These are phyloP conservation scores for Hoplostethus mediterraneus DNA, from an alignment of 2,797 vertebrate species.

Conservation along the genomic window DNA sequence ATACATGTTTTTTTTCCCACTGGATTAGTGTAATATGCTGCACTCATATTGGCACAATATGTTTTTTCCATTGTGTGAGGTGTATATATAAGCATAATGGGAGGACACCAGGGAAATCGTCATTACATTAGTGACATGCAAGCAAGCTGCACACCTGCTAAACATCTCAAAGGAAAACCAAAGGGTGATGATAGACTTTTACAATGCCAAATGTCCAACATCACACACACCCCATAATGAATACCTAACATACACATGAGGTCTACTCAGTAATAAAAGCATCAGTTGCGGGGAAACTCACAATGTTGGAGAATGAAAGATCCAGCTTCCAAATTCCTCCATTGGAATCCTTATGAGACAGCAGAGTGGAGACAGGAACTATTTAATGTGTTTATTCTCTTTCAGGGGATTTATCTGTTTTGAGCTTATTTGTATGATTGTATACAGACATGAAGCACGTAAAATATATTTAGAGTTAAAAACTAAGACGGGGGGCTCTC, in stretches of 20 bases:
- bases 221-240: constrained; percentile 13
- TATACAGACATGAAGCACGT: too few species aligned
- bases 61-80: neutral
- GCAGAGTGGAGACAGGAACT: constrained; percentile 1
- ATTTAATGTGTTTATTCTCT: too few species aligned
- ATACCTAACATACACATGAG: neutral
- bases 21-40: neutral
- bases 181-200: too few species aligned
- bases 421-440: too few species aligned
- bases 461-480: too few species aligned
- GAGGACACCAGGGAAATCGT: too few species aligned
- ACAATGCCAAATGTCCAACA: too few species aligned
- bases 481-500: too few species aligned
- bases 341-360: constrained; percentile 86
- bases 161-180: neutral
- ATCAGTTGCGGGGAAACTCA: constrained; percentile 70
- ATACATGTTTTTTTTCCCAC: neutral
- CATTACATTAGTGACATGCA: too few species aligned
- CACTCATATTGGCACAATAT: neutral
- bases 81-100: too few species aligned
- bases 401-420: too few species aligned
- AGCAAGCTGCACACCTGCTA: too few species aligned
- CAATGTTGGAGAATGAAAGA: constrained; percentile 92
- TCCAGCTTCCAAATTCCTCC: constrained; percentile 97
- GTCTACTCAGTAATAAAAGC: neutral